These are phyloP conservation scores for Urocyon cinereoargenteus DNA, from an alignment of 2,797 vertebrate species.

Conservation along the genomic window DNA sequence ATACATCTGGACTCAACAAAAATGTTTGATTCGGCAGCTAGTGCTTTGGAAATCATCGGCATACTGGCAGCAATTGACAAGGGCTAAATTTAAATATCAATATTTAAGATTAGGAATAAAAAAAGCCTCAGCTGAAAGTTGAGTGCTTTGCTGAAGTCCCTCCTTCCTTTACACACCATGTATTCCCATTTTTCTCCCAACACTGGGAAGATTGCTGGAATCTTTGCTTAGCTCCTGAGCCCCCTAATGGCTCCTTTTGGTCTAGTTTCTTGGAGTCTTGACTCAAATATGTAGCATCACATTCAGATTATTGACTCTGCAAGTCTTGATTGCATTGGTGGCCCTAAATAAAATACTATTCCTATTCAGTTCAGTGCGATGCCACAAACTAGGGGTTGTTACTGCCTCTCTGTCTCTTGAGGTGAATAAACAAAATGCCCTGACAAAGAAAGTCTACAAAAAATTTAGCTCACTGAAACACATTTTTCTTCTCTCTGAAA, in stretches of 20 bases:
- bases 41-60: background rate
- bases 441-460: background rate
- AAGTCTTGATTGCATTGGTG: background rate
- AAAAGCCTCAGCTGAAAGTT: background rate
- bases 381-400: background rate
- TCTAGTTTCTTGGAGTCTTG: background rate
- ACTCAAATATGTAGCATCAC: background rate
- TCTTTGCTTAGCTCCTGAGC: background rate
- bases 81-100: background rate
- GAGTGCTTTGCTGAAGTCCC: background rate
- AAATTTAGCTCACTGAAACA: background rate
- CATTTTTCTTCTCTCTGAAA: background rate
- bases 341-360: background rate
- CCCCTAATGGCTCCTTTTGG: background rate
- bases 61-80: background rate
- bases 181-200: background rate
- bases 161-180: background rate
- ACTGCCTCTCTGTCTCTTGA: background rate
- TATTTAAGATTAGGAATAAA: background rate
- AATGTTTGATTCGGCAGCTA: background rate
- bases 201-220: background rate
- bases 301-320: background rate
- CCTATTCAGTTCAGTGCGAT: background rate
- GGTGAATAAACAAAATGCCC: background rate
- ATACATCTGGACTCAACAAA: background rate